phyloP scores from a whole-genome alignment of 2,113 vertebrate genomes.

The Lates calcarifer region DNA sequence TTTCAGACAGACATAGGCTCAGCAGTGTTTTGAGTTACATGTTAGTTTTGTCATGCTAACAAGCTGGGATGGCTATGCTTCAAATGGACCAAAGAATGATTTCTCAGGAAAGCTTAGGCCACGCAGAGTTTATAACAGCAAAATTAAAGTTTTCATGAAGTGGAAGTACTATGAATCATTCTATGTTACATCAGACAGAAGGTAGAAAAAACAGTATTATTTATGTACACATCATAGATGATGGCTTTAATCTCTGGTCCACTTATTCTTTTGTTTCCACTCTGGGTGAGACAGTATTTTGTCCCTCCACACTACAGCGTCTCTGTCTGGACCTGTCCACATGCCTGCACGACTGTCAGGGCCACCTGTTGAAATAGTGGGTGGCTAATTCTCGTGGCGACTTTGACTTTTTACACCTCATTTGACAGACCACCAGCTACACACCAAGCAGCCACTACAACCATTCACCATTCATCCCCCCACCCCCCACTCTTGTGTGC shows the following conservation, averaged over 20 bases:
- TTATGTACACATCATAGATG: not conserved
- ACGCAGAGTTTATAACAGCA: not conserved
- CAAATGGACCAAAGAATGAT: not conserved
- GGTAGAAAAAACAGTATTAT: not conserved
- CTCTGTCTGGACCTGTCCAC: conserved; percentile 48
- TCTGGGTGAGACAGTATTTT: conserved; percentile 16
- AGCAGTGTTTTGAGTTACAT: no score
- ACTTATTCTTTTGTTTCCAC: conserved; percentile 22
- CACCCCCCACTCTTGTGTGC: conserved; percentile 31
- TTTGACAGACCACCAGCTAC: conserved; percentile 84
- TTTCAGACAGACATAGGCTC: no score
- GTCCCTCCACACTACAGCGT: not conserved
- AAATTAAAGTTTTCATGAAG: not conserved
- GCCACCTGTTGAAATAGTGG: conserved; percentile 92
- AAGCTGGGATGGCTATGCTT: not conserved
- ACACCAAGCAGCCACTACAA: conserved; percentile 79
- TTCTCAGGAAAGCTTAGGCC: not conserved
- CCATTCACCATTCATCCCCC: conserved; percentile 37
- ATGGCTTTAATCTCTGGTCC: conserved; percentile 2
- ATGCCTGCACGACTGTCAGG: conserved; percentile 73
- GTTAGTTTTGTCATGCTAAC: no score
- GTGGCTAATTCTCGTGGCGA: conserved; percentile 89
- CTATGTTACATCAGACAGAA: not conserved
- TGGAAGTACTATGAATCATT: not conserved
- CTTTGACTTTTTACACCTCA: conserved; percentile 87